phyloP scores from a whole-genome alignment of 2,888 invertebrate genomes.

The Euzophera pinguis region DNA sequence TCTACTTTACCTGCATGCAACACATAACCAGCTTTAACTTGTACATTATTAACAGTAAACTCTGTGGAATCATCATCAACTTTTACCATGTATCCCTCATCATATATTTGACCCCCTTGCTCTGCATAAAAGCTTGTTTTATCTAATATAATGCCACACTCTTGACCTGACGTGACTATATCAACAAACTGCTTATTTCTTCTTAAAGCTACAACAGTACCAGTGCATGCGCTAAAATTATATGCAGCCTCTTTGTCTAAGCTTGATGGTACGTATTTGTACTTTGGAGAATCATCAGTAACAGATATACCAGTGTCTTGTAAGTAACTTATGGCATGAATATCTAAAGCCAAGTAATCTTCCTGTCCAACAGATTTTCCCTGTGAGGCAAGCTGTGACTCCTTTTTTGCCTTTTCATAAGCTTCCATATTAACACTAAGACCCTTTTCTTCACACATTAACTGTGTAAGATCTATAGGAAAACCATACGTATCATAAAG shows the following conservation, averaged over 20 bases:
- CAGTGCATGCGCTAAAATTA: slow-evolving; percentile 85
- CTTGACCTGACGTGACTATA: slow-evolving; percentile 89
- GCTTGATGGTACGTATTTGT: slow-evolving; percentile 87
- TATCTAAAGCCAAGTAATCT: slow-evolving; percentile 93
- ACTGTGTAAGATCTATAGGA: slow-evolving; percentile 96
- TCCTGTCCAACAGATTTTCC: slow-evolving; percentile 89
- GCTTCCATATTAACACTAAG: slow-evolving; percentile 91
- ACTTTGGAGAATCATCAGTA: slow-evolving; percentile 96
- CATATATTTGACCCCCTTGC: slow-evolving; percentile 99
- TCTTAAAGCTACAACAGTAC: slow-evolving; percentile 90
- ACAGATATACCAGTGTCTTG: slow-evolving; percentile 86
- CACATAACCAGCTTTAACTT: slow-evolving; percentile 97
- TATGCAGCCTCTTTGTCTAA: slow-evolving; percentile 86
- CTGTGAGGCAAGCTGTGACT: slow-evolving; percentile 93
- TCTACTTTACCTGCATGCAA: slow-evolving; percentile 95
- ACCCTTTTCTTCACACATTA: slow-evolving; percentile 98
- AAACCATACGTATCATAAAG: slow-evolving; percentile 99
- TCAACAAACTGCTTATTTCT: slow-evolving; percentile 91
- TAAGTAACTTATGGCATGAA: slow-evolving; percentile 95
- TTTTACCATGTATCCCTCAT: slow-evolving; percentile 95
- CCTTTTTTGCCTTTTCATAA: slow-evolving; percentile 96
- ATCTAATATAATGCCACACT: slow-evolving; percentile 95
- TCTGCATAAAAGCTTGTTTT: slow-evolving; percentile 98
- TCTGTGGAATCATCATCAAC: slow-evolving; percentile 91
- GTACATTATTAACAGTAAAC: slow-evolving; percentile 94